A percentile compares a stretch with the other conserved stretches of the same genome.
Evolutionary conservation across 2,113 vertebrate species (phyloP).

Genomic region (Dicaeum eximium): DNA sequence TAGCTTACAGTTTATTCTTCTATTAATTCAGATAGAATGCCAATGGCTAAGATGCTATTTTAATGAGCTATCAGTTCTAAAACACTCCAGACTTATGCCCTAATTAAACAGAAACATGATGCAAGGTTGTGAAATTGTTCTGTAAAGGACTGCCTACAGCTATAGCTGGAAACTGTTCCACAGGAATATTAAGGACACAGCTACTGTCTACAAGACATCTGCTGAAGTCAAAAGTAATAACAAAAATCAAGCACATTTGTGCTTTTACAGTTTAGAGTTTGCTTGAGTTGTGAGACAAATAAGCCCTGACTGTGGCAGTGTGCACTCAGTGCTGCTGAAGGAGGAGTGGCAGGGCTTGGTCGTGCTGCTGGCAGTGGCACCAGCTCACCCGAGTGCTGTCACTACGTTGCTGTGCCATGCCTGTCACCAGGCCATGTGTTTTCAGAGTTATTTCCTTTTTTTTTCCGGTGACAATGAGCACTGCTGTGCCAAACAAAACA

Average conservation of each 20-base stretch:
- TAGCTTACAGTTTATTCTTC: not conserved
- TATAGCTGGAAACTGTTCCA: not conserved
- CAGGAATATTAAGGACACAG: not conserved
- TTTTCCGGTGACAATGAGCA: not conserved
- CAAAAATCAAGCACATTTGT: not conserved
- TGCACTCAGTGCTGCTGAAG: not conserved
- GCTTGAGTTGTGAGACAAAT: not conserved
- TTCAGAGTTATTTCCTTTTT: not conserved
- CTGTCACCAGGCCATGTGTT: not conserved
- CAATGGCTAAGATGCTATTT: not conserved
- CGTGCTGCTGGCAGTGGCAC: accelerated
- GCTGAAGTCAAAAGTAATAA: not conserved
- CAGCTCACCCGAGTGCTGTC: not conserved
- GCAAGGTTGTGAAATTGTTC: not conserved
- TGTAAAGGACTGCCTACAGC: not conserved
- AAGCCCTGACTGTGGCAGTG: not conserved
- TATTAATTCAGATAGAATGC: not conserved
- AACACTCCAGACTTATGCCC: not conserved
- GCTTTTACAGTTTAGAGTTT: not conserved
- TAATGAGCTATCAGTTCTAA: not conserved
- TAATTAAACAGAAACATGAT: not conserved
- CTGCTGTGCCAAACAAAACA: not conserved
- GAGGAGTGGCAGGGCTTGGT: not conserved
- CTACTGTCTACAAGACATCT: not conserved
- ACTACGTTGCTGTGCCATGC: accelerated